phyloP scores from a whole-genome alignment of 2,113 vertebrate genomes.

The Melanocharis versteri region DNA sequence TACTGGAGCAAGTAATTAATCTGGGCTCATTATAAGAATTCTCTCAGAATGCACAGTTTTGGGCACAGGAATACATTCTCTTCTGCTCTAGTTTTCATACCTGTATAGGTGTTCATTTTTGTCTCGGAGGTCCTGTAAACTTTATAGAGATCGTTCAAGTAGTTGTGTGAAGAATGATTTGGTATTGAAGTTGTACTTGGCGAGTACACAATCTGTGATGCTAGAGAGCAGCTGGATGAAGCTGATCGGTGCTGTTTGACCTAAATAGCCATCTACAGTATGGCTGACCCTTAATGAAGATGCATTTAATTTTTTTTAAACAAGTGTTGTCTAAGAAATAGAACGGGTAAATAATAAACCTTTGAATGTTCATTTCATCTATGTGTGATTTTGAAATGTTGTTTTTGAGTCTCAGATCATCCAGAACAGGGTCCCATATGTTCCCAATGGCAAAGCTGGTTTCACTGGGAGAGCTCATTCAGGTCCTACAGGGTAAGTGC shows the following conservation, averaged over 20 bases:
- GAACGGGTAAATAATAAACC: not conserved
- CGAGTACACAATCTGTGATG: not conserved
- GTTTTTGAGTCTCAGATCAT: not conserved
- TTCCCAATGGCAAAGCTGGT: not conserved
- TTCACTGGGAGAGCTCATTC: not conserved
- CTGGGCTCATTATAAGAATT: not conserved
- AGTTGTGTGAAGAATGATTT: not conserved
- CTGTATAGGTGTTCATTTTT: not conserved
- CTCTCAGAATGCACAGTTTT: not conserved
- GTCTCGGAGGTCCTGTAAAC: not conserved
- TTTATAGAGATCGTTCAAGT: not conserved
- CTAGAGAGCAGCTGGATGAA: not conserved
- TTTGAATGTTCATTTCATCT: not conserved
- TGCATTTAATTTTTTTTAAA: not conserved
- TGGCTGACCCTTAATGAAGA: not conserved
- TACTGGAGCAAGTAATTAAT: not conserved
- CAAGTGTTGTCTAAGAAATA: not conserved
- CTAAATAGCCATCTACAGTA: not conserved
- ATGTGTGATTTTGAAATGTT: not conserved
- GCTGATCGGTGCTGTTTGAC: not conserved
- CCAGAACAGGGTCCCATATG: rapidly evolving
- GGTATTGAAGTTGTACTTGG: not conserved
- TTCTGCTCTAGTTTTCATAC: not conserved
- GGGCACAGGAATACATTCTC: not conserved
- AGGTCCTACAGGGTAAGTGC: not conserved